phyloP scores from a whole-genome alignment of 2,888 invertebrate species.

The Atrina japonica region DNA sequence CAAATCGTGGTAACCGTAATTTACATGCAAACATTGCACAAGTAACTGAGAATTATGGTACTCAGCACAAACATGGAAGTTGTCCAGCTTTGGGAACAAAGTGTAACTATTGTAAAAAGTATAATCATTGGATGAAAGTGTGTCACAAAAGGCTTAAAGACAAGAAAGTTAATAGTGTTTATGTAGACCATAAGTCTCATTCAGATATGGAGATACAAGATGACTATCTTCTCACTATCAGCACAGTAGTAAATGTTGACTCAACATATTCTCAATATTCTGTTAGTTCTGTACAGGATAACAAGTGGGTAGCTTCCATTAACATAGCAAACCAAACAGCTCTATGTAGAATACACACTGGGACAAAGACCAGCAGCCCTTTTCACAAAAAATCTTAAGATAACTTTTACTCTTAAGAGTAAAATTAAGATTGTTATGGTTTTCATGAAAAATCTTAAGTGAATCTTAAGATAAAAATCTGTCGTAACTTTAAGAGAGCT shows the following conservation, averaged over 20 bases:
- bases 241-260: too few species aligned
- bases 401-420: too few species aligned
- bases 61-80: not conserved
- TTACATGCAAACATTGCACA: not conserved
- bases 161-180: too few species aligned
- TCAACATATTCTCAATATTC: not conserved
- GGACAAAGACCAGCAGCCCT: conserved; percentile 16
- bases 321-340: not conserved
- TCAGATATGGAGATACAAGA: too few species aligned
- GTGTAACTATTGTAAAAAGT: conserved; percentile 41
- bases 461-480: too few species aligned
- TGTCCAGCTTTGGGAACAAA: conserved; percentile 25
- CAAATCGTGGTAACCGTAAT: too few species aligned
- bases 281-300: too few species aligned
- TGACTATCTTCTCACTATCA: not conserved
- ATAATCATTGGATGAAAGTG: conserved; percentile 38
- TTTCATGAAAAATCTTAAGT: too few species aligned
- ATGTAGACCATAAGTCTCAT: too few species aligned
- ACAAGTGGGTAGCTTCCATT: conserved; percentile 3
- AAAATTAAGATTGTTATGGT: too few species aligned
- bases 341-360: conserved; percentile 22
- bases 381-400: too few species aligned
- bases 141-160: conserved; percentile 21
- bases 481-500: too few species aligned
- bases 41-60: conserved; percentile 21